Base-by-base conservation (phyloP, 2,113 vertebrate genomes). In the Trogon melanurus region DNA sequence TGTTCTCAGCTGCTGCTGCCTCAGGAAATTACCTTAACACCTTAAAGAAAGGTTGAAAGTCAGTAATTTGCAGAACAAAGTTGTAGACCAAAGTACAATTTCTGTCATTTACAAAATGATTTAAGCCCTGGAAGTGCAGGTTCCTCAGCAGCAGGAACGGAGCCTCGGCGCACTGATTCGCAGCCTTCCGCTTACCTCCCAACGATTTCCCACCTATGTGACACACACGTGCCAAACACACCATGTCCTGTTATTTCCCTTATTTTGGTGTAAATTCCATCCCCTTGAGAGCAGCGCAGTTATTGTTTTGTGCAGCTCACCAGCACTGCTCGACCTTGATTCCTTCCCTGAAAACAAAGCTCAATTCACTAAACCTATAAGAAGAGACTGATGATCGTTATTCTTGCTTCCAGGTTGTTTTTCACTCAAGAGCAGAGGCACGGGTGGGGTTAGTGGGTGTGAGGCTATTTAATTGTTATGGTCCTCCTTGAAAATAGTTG, bases 301-400 rank as follows among this genome's bases (percentile, higher is more conserved):
- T 61, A 74, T 48, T 91, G 75, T 74, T 90, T 85, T 74, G 48
- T 84, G 74, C 75, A 56, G 56, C 75, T 66, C 80, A 30, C 61
- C 41, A 32, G 21, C 1, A 1, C 56, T 85, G 57, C 32, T 93
- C 88, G 79, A 38, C 75, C 71, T 85, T 44, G 70, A 88, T 85
- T 83, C 88, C 88, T 70, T 82, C 66, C 57, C 71, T 32, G 51
- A 45, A 91, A 73, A 85, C 90, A 88, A 88, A 94, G 56, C 87
- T 53, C 58, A 19, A 23, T 85, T 93, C 84, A 85, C 56, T 25
- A 50, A 81, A 73, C 50, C 19, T 45, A 6, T 30, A 64, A 62
- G 44, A 57, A 41, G 18, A 65, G 56, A 41, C 10, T 38, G 18
- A 22, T 60, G 51, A 48, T 48, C 62, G n/a, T 66, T 60, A 56